Evolutionary conservation across 2,888 invertebrate genomes (phyloP).

Genomic region (Tetanocera ferruginea): DNA sequence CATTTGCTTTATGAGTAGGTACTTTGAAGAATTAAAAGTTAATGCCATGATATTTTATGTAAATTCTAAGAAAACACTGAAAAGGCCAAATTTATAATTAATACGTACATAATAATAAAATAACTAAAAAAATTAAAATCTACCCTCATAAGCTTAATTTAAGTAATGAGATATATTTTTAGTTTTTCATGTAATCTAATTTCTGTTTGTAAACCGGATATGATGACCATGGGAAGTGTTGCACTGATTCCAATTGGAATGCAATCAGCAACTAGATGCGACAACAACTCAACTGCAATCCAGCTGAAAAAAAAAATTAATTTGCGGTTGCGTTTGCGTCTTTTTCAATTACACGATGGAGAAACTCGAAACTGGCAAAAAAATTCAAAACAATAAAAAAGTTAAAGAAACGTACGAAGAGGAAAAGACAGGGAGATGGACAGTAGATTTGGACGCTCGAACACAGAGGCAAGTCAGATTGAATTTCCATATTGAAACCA

Average conservation of each 20-base stretch:
- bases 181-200: too few species aligned
- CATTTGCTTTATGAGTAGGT: too few species aligned
- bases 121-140: too few species aligned
- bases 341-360: conserved; percentile 23
- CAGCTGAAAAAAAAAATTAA: not conserved
- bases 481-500: not conserved
- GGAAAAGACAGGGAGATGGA: not conserved
- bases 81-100: too few species aligned
- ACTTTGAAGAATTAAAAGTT: too few species aligned
- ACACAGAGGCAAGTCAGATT: not conserved
- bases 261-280: conserved; percentile 9
- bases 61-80: too few species aligned
- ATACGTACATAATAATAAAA: too few species aligned
- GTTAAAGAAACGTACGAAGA: too few species aligned
- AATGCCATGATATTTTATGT: too few species aligned
- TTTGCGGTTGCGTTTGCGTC: conserved; percentile 27
- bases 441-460: not conserved
- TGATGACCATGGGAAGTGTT: not conserved
- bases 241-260: conserved; percentile 18
- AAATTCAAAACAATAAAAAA: not conserved
- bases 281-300: conserved; percentile 8
- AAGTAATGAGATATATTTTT: too few species aligned
- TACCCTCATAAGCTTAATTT: too few species aligned
- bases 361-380: conserved; percentile 12
- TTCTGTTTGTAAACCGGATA: conserved; percentile 2